These are phyloP conservation scores for Danaus melanippus DNA, from an alignment of 1,140 invertebrate genomes.

Conservation along the genomic window DNA sequence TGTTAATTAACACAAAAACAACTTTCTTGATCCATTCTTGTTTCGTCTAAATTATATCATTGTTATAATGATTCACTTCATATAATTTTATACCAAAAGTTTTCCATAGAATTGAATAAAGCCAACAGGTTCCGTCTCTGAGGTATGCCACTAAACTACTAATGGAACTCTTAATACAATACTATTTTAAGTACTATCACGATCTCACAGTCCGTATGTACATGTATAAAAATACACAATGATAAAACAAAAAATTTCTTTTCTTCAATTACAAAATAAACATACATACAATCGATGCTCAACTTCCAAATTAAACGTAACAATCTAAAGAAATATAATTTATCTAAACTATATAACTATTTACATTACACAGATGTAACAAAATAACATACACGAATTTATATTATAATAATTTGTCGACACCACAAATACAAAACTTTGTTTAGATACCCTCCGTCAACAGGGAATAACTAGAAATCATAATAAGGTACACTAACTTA, in stretches of 20 bases:
- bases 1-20: too few species aligned
- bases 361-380: constrained; percentile 36
- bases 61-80: too few species aligned
- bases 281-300: constrained; percentile 17
- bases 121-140: neutral
- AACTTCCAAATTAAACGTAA: constrained; percentile 24
- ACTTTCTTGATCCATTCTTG: too few species aligned
- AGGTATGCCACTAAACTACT: constrained; percentile 13
- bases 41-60: too few species aligned
- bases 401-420: neutral
- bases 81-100: too few species aligned
- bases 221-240: constrained; percentile 15
- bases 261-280: constrained; percentile 22
- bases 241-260: constrained; percentile 20
- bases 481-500: too few species aligned
- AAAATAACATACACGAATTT: constrained; percentile 39
- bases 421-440: too few species aligned
- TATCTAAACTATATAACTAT: constrained; percentile 50
- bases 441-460: too few species aligned
- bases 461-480: too few species aligned
- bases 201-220: constrained; percentile 46
- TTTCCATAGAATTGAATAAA: too few species aligned
- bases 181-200: constrained; percentile 38
- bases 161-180: constrained; percentile 9
- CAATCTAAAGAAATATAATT: constrained; percentile 51